A percentile compares a stretch with the other conserved stretches of the same genome.
These are phyloP conservation scores for Chaenocephalus aceratus DNA, from an alignment of 2,113 vertebrate species.

Conservation along the genomic window DNA sequence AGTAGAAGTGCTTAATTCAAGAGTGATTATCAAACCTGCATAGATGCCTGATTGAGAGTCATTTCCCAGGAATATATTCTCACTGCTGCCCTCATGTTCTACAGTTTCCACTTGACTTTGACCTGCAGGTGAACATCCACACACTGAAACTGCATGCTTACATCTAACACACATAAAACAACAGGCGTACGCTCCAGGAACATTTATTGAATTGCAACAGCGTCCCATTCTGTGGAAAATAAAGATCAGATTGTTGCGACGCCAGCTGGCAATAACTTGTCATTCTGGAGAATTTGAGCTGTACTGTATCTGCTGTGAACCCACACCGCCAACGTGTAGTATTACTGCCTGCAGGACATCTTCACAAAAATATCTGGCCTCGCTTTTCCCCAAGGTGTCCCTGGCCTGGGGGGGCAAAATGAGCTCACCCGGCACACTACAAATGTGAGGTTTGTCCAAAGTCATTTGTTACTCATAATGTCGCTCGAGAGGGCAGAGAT, in stretches of 20 bases:
- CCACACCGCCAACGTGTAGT: not conserved
- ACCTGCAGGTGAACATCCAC: slow-evolving; percentile 13
- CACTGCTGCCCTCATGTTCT: slow-evolving; percentile 34
- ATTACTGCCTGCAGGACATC: slow-evolving; percentile 53
- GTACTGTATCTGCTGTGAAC: slow-evolving; percentile 61
- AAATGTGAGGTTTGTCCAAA: not conserved
- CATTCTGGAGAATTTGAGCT: slow-evolving; percentile 45
- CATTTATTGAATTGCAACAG: slow-evolving; percentile 17
- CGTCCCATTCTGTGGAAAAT: not conserved
- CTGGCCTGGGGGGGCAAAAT: slow-evolving; percentile 1
- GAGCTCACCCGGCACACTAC: not conserved
- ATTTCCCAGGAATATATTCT: slow-evolving; percentile 41
- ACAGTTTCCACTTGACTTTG: slow-evolving; percentile 45
- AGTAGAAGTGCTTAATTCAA: slow-evolving; percentile 13
- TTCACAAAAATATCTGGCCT: slow-evolving; percentile 35
- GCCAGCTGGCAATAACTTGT: not conserved
- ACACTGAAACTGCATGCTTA: not conserved
- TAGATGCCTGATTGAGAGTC: slow-evolving; percentile 30
- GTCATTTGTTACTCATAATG: not conserved
- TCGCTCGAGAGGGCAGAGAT: not conserved
- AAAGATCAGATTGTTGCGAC: slow-evolving; percentile 22
- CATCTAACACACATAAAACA: not conserved
- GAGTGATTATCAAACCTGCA: slow-evolving; percentile 23
- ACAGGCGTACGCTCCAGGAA: not conserved
- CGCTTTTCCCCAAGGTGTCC: slow-evolving; percentile 13